Conservation (phyloP, 1,140 invertebrate species). For the Pachyrhynchus sulphureomaculatus region DNA sequence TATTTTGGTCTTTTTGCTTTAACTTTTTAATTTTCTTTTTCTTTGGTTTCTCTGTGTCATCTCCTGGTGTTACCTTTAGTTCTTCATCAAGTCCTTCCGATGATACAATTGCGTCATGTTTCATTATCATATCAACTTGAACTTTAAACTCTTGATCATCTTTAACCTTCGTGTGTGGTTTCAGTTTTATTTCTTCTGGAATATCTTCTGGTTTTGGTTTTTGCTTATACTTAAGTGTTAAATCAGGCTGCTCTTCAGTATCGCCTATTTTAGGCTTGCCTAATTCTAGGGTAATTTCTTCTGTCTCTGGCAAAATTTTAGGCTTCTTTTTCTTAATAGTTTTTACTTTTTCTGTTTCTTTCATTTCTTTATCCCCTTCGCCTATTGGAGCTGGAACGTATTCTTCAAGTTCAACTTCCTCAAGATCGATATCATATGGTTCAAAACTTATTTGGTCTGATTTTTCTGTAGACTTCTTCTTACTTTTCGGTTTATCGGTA, state of each 20-base stretch:
- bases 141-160: conserved; percentile 38
- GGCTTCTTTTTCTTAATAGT: conserved; percentile 54
- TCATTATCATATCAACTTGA: conserved; percentile 16
- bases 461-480: conserved; percentile 45
- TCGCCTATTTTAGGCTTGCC: conserved; percentile 58
- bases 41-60: conserved; percentile 16
- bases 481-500: conserved; percentile 53
- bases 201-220: conserved; percentile 56
- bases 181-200: conserved; percentile 55
- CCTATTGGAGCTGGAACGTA: conserved; percentile 47
- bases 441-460: conserved; percentile 44
- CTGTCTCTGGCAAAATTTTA: conserved; percentile 57
- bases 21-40: conserved; percentile 30
- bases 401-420: conserved; percentile 49
- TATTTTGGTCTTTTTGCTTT: conserved; percentile 19
- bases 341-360: conserved; percentile 47
- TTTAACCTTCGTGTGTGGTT: conserved; percentile 54
- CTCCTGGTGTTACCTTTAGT: conserved; percentile 14
- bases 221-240: conserved; percentile 60
- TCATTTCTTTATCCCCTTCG: conserved; percentile 42
- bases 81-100: conserved; percentile 27
- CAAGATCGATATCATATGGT: conserved; percentile 42
- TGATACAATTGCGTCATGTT: conserved; percentile 23
- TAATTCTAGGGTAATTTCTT: conserved; percentile 54
- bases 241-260: conserved; percentile 55